phyloP scores from a whole-genome alignment of 2,888 invertebrate genomes.

The Meta bourneti region DNA sequence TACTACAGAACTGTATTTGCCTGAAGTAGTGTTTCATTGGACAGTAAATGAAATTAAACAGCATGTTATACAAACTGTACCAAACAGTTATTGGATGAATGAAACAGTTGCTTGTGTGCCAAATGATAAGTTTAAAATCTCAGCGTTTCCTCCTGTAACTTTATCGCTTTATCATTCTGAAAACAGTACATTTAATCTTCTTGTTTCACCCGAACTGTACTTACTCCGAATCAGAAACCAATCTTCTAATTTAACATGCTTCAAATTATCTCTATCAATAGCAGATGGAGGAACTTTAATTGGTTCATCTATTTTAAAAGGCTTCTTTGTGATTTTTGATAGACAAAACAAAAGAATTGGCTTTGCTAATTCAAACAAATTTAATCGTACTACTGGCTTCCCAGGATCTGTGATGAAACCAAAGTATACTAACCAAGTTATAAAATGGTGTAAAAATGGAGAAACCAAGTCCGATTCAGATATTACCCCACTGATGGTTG shows the following conservation, averaged over 20 bases:
- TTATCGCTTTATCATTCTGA: slow-evolving; percentile 79
- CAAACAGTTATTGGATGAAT: slow-evolving; percentile 80
- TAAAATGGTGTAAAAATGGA: slow-evolving; percentile 46
- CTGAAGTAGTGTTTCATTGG: slow-evolving; percentile 81
- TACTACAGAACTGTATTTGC: slow-evolving; percentile 85
- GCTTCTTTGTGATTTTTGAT: slow-evolving; percentile 81
- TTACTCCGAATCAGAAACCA: slow-evolving; percentile 9
- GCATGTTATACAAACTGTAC: slow-evolving; percentile 37
- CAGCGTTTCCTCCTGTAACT: slow-evolving; percentile 79
- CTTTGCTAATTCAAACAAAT: slow-evolving; percentile 80
- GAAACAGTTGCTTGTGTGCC: slow-evolving; percentile 79
- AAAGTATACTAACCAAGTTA: slow-evolving; percentile 23
- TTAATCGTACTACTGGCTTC: not conserved
- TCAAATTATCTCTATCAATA: slow-evolving; percentile 80
- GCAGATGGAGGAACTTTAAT: slow-evolving; percentile 80
- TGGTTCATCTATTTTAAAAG: slow-evolving; percentile 81
- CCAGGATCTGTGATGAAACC: slow-evolving; percentile 33
- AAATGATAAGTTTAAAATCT: slow-evolving; percentile 74
- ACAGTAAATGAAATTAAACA: slow-evolving; percentile 42
- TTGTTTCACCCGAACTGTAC: slow-evolving; percentile 80
- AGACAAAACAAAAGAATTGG: slow-evolving; percentile 80
- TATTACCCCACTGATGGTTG: slow-evolving; percentile 23
- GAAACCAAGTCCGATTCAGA: not conserved
- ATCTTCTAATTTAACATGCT: slow-evolving; percentile 78
- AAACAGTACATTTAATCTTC: slow-evolving; percentile 79